phyloP scores from a whole-genome alignment of 1,140 invertebrate genomes.

The Sinella curviseta region DNA sequence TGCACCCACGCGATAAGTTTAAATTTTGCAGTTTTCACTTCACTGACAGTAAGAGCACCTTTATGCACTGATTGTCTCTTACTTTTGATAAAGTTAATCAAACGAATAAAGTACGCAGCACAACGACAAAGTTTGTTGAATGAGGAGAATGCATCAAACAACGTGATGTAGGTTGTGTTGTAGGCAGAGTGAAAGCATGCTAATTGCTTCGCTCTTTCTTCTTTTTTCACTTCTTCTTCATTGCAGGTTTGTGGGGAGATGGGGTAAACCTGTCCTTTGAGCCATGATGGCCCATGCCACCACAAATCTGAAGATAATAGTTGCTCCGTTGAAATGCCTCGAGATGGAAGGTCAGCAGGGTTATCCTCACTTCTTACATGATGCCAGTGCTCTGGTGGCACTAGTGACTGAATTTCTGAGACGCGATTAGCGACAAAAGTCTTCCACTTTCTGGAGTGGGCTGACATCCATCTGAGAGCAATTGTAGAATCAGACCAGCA shows the following conservation, averaged over 20 bases:
- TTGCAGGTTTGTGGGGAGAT: background rate
- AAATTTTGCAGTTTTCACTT: background rate
- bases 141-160: background rate
- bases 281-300: conserved; percentile 13
- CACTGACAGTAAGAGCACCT: background rate
- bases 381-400: background rate
- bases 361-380: conserved; percentile 15
- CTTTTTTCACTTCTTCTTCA: background rate
- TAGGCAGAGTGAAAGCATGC: background rate
- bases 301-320: background rate
- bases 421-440: conserved; percentile 24
- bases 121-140: background rate
- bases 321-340: conserved; percentile 23
- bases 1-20: background rate
- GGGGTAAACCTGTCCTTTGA: background rate
- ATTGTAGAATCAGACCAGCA: conserved; percentile 25
- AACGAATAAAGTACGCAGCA: background rate
- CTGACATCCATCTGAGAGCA: background rate
- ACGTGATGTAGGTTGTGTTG: background rate
- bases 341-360: conserved; percentile 5
- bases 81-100: background rate
- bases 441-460: background rate
- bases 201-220: background rate
- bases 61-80: background rate
- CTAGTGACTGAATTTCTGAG: background rate